Evolutionary conservation across 2,888 invertebrate species (phyloP).

Genomic region (Spilosoma lubricipeda): DNA sequence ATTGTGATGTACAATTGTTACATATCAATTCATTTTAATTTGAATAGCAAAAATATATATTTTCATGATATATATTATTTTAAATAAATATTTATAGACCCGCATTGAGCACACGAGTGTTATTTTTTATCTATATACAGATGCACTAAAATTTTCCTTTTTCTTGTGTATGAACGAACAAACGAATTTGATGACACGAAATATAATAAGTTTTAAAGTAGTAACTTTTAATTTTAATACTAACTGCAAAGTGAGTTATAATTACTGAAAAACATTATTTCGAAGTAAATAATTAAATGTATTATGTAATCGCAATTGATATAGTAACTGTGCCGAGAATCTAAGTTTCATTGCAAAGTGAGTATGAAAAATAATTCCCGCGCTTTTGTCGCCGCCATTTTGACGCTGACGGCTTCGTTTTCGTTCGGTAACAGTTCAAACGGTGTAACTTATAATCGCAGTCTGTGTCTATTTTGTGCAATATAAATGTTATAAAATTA

Average conservation of each 20-base stretch:
- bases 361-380: conserved; percentile 41
- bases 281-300: conserved; percentile 48
- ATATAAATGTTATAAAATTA: conserved; percentile 80
- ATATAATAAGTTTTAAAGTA: conserved; percentile 11
- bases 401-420: conserved; percentile 57
- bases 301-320: conserved; percentile 44
- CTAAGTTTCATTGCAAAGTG: conserved; percentile 45
- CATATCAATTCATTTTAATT: conserved; percentile 76
- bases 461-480: conserved; percentile 81
- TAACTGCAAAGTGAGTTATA: not conserved
- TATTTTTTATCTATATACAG: conserved; percentile 58
- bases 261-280: conserved; percentile 22
- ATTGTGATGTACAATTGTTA: conserved; percentile 75
- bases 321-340: conserved; percentile 38
- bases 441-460: conserved; percentile 58
- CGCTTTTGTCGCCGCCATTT: conserved; percentile 57
- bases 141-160: conserved; percentile 20
- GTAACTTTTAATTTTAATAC: not conserved
- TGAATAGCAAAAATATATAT: conserved; percentile 69
- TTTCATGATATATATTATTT: conserved; percentile 60
- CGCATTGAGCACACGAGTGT: conserved; percentile 53
- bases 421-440: conserved; percentile 53
- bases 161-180: conserved; percentile 10
- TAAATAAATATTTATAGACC: conserved; percentile 53
- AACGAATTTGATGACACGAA: conserved; percentile 8